Evolutionary conservation across 2,888 invertebrate genomes (phyloP).

Genomic region (Megalurothrips usitatus): DNA sequence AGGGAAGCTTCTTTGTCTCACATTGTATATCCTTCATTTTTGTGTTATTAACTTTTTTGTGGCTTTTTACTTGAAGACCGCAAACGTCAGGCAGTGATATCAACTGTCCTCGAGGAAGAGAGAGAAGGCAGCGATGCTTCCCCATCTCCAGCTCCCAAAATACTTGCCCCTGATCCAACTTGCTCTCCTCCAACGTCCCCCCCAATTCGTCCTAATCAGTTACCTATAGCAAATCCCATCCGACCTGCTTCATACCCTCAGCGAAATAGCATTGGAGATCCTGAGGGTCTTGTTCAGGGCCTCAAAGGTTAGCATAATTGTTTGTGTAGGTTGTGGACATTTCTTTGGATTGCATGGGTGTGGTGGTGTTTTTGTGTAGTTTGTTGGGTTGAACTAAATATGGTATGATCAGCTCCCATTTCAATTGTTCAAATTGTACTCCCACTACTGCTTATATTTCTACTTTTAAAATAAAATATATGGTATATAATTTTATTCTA

Average conservation of each 20-base stretch:
- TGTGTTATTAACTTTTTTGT: background rate
- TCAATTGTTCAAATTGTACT: no score
- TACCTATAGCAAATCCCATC: conserved; percentile 35
- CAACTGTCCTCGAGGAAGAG: conserved; percentile 31
- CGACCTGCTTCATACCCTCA: conserved; percentile 34
- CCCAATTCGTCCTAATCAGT: conserved; percentile 36
- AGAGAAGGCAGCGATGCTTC: conserved; percentile 31
- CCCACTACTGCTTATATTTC: no score
- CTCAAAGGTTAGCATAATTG: conserved; percentile 14
- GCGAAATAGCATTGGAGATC: conserved; percentile 18
- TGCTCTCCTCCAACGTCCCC: conserved; percentile 28
- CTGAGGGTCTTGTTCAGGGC: conserved; percentile 15
- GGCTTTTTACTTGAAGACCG: background rate
- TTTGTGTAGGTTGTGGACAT: background rate
- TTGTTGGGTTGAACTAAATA: no score
- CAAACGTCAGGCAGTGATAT: conserved; percentile 19
- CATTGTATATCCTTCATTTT: background rate
- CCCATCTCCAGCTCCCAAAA: conserved; percentile 28
- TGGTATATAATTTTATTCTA: no score
- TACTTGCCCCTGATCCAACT: conserved; percentile 30
- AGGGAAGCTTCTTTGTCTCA: no score
- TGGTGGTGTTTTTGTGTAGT: no score
- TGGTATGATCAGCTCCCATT: no score
- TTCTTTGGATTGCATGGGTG: background rate
- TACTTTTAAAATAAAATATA: no score